phyloP scores from a whole-genome alignment of 1,140 invertebrate species.

The Anastrepha obliqua region DNA sequence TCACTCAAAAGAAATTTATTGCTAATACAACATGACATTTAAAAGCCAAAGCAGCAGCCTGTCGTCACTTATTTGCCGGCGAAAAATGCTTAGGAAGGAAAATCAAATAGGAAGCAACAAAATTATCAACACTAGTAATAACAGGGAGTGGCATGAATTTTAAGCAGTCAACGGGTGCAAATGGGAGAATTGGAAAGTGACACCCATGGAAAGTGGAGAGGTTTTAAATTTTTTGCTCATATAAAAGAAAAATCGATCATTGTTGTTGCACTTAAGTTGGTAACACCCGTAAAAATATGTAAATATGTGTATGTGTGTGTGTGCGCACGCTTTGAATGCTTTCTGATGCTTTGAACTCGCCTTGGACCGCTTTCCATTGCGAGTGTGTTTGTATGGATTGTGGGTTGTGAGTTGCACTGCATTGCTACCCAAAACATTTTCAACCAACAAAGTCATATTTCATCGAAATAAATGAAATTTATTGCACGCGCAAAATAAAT shows the following conservation, averaged over 20 bases:
- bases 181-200: background rate
- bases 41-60: background rate
- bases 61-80: background rate
- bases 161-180: background rate
- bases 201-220: too few species aligned
- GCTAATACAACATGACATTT: background rate
- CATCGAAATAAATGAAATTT: constrained; percentile 56
- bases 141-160: background rate
- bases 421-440: constrained; percentile 18
- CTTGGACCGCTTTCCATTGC: background rate
- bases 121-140: background rate
- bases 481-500: constrained; percentile 53
- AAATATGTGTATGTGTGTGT: too few species aligned
- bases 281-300: too few species aligned
- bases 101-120: background rate
- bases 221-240: too few species aligned
- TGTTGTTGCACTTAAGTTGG: background rate
- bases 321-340: too few species aligned
- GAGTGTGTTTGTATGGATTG: background rate
- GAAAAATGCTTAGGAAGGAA: background rate
- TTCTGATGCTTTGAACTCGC: too few species aligned
- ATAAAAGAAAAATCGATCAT: too few species aligned
- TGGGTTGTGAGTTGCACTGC: background rate
- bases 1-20: background rate
- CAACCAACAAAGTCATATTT: constrained; percentile 53